These are phyloP conservation scores for Crypturellus undulatus DNA, from an alignment of 2,113 vertebrate genomes.

Conservation along the genomic window DNA sequence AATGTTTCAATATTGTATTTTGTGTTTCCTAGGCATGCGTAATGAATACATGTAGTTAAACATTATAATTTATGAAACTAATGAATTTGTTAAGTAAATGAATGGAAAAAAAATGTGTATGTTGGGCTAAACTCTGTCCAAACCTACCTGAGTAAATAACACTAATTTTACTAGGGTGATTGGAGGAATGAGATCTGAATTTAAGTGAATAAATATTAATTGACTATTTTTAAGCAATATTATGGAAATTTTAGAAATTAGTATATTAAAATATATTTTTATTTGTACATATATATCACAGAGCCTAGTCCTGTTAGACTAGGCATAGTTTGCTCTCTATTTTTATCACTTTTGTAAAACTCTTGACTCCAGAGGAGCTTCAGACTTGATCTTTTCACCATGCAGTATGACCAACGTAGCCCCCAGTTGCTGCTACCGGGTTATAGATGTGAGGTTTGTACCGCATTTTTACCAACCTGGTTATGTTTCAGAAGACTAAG, in stretches of 20 bases:
- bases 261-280: neutral
- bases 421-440: conserved; percentile 1
- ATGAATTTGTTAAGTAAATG: neutral
- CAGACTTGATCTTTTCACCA: neutral
- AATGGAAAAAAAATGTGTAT: neutral
- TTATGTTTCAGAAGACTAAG: conserved; percentile 5
- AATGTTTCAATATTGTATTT: neutral
- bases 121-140: neutral
- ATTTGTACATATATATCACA: neutral
- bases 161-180: neutral
- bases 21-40: neutral
- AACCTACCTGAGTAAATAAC: neutral
- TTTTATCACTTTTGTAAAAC: neutral
- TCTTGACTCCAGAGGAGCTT: neutral
- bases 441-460: conserved; percentile 29
- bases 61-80: neutral
- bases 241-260: neutral
- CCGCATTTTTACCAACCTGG: neutral
- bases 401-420: neutral
- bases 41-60: neutral
- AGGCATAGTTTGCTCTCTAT: neutral
- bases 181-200: neutral
- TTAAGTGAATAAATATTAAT: neutral
- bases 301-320: neutral
- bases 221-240: neutral